Conservation (phyloP, 2,888 invertebrate genomes). For the Resseliella maxima region DNA sequence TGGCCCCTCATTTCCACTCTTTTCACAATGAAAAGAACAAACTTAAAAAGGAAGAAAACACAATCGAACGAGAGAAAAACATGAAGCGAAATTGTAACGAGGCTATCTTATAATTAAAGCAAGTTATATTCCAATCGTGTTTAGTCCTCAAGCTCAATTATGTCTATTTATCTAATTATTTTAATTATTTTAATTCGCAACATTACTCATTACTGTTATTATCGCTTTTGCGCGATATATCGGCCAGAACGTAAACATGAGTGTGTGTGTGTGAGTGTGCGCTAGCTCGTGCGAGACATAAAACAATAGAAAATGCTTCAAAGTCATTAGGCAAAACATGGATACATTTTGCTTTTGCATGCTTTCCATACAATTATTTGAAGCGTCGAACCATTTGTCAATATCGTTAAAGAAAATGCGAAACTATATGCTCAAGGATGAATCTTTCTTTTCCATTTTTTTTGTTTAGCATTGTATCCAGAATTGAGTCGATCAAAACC, state of each 20-base stretch:
- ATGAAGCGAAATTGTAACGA: background rate
- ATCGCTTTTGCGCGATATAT: background rate
- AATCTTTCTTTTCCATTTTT: background rate
- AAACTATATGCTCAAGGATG: background rate
- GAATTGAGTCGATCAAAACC: background rate
- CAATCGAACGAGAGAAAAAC: background rate
- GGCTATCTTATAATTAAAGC: conserved; percentile 7
- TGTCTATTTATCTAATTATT: conserved; percentile 14
- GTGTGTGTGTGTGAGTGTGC: background rate
- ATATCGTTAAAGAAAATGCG: background rate
- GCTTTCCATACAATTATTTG: background rate
- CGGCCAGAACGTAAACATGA: too few relatives aligned
- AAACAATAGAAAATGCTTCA: too few relatives aligned
- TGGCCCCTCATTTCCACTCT: too few relatives aligned
- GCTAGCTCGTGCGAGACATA: too few relatives aligned
- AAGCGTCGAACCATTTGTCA: background rate
- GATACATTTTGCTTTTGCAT: background rate
- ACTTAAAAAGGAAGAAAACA: background rate
- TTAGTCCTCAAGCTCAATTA: background rate
- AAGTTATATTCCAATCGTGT: background rate
- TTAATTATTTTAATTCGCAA: conserved; percentile 3
- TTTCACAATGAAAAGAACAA: too few relatives aligned
- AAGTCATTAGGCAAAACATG: background rate
- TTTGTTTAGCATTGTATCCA: background rate
- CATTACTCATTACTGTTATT: conserved; percentile 25